Conservation (phyloP, 2,113 vertebrate species). For the Mesitornis unicolor region DNA sequence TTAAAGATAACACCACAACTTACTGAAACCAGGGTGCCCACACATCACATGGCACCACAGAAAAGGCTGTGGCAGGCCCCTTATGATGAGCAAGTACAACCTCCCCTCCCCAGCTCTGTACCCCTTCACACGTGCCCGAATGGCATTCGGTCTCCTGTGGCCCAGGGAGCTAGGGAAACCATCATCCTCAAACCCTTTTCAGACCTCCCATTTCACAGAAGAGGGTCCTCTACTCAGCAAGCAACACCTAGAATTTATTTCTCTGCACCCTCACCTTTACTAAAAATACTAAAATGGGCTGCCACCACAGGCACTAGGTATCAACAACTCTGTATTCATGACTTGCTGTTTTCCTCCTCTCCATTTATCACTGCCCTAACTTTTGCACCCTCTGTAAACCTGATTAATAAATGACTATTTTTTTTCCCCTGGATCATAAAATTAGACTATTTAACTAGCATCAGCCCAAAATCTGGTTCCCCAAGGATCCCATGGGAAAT, state of each 20-base stretch:
- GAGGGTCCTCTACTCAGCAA: not conserved
- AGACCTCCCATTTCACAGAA: not conserved
- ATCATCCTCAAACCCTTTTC: not conserved
- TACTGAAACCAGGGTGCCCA: not conserved
- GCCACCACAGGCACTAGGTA: not conserved
- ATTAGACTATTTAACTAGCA: not conserved
- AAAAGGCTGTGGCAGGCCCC: not conserved
- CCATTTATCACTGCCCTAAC: not conserved
- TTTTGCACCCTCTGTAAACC: not conserved
- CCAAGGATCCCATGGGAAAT: not conserved
- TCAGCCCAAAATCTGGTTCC: not conserved
- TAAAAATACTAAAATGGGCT: not conserved
- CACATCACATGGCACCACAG: not conserved
- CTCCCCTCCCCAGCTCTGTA: accelerated
- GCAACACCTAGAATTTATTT: not conserved
- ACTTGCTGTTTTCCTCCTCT: not conserved
- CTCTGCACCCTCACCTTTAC: not conserved
- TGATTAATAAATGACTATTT: not conserved
- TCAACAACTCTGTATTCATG: not conserved
- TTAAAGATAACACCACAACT: not conserved
- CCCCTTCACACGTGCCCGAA: accelerated
- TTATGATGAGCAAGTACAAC: accelerated
- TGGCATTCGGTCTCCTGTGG: not conserved
- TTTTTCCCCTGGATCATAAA: not conserved
- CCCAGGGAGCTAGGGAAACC: not conserved